A percentile compares a stretch with the other conserved stretches of the same genome.
Conservation (phyloP, 53 echinoderm and acorn worm genomes). For the Zoroaster sp. region DNA sequence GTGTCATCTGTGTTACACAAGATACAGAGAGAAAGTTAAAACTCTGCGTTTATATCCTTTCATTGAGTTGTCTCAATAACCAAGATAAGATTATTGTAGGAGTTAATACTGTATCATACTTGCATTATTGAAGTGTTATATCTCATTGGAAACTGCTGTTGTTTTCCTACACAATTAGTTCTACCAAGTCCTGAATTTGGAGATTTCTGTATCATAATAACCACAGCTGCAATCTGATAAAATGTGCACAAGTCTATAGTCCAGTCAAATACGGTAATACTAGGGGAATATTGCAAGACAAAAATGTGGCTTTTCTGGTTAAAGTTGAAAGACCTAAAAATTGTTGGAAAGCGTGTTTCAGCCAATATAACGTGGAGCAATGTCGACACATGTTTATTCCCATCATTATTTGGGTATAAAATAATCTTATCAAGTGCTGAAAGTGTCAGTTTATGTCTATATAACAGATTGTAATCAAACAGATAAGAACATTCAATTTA, state of each 20-base stretch:
- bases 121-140: too few relatives aligned
- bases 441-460: conserved; percentile 10
- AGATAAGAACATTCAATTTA: conserved; percentile 22
- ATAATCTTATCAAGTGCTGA: not conserved
- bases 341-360: not conserved
- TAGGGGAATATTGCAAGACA: not conserved
- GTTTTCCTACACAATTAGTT: not conserved
- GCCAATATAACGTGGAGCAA: too few relatives aligned
- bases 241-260: not conserved
- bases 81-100: too few relatives aligned
- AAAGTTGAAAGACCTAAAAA: not conserved
- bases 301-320: not conserved
- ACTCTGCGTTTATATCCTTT: too few relatives aligned
- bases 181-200: not conserved
- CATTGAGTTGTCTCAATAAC: too few relatives aligned
- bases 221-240: conserved; percentile 45
- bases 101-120: too few relatives aligned
- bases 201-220: not conserved
- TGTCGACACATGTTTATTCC: not conserved
- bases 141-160: not conserved
- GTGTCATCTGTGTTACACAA: too few relatives aligned
- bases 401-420: not conserved
- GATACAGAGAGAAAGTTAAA: too few relatives aligned
- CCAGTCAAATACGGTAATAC: not conserved
- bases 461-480: not conserved